Base-by-base conservation (phyloP, 1,140 invertebrate species). In the Pollicipes pollicipes region DNA sequence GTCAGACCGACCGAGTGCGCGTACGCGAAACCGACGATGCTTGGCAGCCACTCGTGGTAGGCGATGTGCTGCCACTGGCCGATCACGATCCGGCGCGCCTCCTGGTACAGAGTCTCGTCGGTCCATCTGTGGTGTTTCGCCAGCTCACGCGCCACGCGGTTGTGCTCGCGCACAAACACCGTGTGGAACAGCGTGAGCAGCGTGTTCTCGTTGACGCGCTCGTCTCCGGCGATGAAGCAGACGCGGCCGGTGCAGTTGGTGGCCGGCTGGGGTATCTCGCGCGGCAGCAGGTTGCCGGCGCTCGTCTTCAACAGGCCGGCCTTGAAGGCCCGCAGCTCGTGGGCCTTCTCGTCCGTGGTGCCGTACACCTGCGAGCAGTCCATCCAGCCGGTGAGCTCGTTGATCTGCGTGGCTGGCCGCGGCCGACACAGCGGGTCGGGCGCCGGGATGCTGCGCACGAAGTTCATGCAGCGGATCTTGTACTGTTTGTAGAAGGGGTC, bases 161-260 rank as follows among this genome's bases (percentile, higher is more conserved):
- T n/a, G n/a, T n/a, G n/a, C n/a, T n/a, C n/a, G n/a, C n/a, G n/a
- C n/a, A n/a, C n/a, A n/a, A n/a, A 70, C 4, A 96, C 78, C 0
- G 90, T 88, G 75, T 97, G 94, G 0, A 97, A 79, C 0, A 77
- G 73, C 6, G 79, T 77, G 64, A 80, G 73, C 31, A 78, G 74
- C 37, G 84, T 75, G 74, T 87, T 84, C 77, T 87, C 85, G 77
- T 87, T 87, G 1, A 80, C 83, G 70, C 85, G 75, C 70, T 79
- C 76, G 76, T 87, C 85, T 68, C 86, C 85, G 75, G 82, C 63
- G 10, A 24, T 4, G 63, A 64, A 64, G 26, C 63, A 64, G 63
- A n/a, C 26, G 27, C 63, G 6, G 21, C 63, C 26, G 63, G 26
- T n/a, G 26, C 63, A 27, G 6, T 27, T n/a, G n/a, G n/a, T n/a